Conservation (phyloP, 2,797 vertebrate genomes). For the Perodicticus potto region DNA sequence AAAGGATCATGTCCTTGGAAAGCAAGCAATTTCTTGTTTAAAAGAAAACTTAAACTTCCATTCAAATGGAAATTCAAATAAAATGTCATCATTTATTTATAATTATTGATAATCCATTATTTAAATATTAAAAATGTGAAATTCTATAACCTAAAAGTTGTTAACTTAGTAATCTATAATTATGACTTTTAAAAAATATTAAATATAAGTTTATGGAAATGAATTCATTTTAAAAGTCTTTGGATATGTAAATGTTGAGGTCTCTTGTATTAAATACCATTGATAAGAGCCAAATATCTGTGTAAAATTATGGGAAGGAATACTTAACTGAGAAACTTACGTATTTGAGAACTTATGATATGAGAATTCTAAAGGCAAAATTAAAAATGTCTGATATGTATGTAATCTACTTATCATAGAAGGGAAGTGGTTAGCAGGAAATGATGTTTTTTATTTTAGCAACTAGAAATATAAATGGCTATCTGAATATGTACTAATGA, state of each 20-base stretch:
- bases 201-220: conserved; percentile 69
- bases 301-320: conserved; percentile 24
- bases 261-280: conserved; percentile 63
- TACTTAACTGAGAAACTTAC: conserved; percentile 61
- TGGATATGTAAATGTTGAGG: conserved; percentile 58
- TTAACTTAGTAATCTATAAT: conserved; percentile 23
- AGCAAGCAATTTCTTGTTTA: not conserved
- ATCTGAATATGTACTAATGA: conserved; percentile 49
- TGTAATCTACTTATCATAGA: conserved; percentile 53
- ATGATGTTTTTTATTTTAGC: conserved; percentile 66
- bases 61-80: not conserved
- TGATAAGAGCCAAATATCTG: conserved; percentile 58
- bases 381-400: conserved; percentile 62
- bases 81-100: not conserved
- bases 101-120: not conserved
- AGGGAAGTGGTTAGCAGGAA: conserved; percentile 45
- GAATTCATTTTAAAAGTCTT: conserved; percentile 72
- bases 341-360: not conserved
- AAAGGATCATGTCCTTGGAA: not conserved
- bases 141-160: not conserved
- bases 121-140: not conserved
- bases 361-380: conserved; percentile 67
- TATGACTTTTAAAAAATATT: conserved; percentile 49
- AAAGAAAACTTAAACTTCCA: not conserved
- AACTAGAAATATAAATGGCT: conserved; percentile 56